Conservation (phyloP, 2,888 invertebrate genomes). For the Pterostichus madidus region DNA sequence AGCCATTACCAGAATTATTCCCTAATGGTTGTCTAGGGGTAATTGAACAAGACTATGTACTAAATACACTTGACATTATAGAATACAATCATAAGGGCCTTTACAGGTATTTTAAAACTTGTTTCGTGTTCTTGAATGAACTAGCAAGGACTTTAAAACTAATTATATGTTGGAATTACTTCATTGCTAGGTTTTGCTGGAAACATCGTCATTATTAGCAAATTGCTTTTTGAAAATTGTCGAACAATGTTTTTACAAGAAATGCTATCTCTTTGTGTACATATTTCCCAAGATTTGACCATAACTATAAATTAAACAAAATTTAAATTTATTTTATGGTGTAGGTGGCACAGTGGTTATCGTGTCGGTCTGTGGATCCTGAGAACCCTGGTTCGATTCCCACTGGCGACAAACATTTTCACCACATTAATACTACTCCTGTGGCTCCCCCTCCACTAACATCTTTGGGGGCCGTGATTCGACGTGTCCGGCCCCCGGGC, state of each 20-base stretch:
- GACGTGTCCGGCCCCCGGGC: no score
- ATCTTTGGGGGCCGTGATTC: no score
- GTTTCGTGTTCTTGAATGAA: constrained; percentile 1
- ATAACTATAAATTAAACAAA: no score
- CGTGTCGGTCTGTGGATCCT: no score
- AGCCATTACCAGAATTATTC: constrained; percentile 43
- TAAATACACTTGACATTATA: constrained; percentile 34
- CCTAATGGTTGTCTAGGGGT: constrained; percentile 37
- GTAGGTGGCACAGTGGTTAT: no score
- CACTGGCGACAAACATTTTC: no score
- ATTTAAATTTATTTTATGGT: no score
- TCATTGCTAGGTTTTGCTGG: not conserved
- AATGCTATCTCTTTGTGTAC: not conserved
- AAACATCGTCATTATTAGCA: not conserved
- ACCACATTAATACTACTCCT: no score
- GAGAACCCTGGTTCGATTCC: no score
- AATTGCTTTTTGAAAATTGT: constrained; percentile 2
- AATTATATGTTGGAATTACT: constrained; percentile 16
- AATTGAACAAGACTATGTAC: constrained; percentile 36
- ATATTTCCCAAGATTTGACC: not conserved
- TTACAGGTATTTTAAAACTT: constrained; percentile 11
- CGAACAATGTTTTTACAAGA: not conserved
- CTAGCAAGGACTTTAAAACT: constrained; percentile 24
- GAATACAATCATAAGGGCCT: constrained; percentile 17
- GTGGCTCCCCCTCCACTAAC: no score